Evolutionary conservation across 1,140 invertebrate species (phyloP).

Genomic region (Periplaneta americana): DNA sequence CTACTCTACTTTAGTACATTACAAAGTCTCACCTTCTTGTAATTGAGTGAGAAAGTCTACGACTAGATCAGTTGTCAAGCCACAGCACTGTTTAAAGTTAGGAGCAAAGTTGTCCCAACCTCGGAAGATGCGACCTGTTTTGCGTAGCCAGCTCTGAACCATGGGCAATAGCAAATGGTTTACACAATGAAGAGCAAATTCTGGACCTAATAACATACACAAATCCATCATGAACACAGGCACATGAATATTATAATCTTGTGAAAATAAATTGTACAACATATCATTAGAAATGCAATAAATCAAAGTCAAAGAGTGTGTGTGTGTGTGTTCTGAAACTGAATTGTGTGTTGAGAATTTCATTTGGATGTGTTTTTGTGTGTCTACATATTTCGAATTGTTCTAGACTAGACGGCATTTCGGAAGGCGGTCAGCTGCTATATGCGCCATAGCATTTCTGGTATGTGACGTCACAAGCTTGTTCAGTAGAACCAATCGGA

Average conservation of each 20-base stretch:
- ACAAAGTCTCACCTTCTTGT: slow-evolving; percentile 39
- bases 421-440: no score
- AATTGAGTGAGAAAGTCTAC: slow-evolving; percentile 69
- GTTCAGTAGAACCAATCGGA: no score
- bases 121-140: slow-evolving; percentile 55
- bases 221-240: neutral
- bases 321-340: no score
- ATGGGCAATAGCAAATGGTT: slow-evolving; percentile 85
- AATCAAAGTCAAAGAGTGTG: no score
- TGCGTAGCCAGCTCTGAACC: slow-evolving; percentile 83
- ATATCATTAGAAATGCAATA: no score
- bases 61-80: slow-evolving; percentile 83
- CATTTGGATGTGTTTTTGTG: no score
- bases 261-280: neutral
- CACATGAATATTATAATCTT: neutral
- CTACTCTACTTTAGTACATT: no score
- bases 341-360: no score
- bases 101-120: slow-evolving; percentile 69
- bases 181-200: slow-evolving; percentile 83
- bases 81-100: slow-evolving; percentile 91
- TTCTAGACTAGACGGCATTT: no score
- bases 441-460: no score
- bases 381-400: no score
- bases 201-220: slow-evolving; percentile 52
- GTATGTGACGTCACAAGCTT: no score